phyloP scores from a whole-genome alignment of 2,113 vertebrate species.

The Chionis minor region DNA sequence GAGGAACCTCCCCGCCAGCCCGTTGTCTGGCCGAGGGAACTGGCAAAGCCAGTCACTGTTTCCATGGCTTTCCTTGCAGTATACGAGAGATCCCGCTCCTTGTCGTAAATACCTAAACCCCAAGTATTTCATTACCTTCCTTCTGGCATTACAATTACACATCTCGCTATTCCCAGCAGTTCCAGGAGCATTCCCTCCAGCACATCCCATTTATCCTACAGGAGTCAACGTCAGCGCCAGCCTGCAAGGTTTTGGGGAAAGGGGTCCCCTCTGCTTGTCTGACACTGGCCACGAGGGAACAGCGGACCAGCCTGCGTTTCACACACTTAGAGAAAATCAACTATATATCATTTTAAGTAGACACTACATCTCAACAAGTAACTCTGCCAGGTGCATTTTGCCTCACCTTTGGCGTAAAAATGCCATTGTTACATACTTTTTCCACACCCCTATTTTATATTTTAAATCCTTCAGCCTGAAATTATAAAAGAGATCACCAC shows the following conservation, averaged over 20 bases:
- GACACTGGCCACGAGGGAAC: neutral
- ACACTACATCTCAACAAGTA: neutral
- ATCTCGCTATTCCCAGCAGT: slow-evolving; percentile 42
- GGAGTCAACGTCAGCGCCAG: neutral
- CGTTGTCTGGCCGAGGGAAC: neutral
- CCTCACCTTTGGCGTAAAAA: neutral
- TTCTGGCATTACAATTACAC: neutral
- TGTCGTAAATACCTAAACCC: neutral
- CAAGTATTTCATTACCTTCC: neutral
- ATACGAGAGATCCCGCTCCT: neutral
- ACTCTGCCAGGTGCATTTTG: neutral
- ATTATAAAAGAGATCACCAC: neutral
- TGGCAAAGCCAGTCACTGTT: neutral
- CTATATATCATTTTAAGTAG: neutral
- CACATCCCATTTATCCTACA: neutral
- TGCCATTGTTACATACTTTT: neutral
- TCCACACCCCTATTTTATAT: neutral
- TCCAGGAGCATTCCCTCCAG: neutral
- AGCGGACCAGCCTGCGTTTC: neutral
- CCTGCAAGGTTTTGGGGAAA: neutral
- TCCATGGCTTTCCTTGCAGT: neutral
- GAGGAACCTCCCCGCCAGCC: neutral
- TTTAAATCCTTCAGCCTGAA: neutral
- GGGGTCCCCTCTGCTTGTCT: neutral
- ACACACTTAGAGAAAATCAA: neutral